A percentile compares a stretch with the other conserved stretches of the same genome.
Evolutionary conservation across 2,888 invertebrate species (phyloP).

Genomic region (Drosophila dives): DNA sequence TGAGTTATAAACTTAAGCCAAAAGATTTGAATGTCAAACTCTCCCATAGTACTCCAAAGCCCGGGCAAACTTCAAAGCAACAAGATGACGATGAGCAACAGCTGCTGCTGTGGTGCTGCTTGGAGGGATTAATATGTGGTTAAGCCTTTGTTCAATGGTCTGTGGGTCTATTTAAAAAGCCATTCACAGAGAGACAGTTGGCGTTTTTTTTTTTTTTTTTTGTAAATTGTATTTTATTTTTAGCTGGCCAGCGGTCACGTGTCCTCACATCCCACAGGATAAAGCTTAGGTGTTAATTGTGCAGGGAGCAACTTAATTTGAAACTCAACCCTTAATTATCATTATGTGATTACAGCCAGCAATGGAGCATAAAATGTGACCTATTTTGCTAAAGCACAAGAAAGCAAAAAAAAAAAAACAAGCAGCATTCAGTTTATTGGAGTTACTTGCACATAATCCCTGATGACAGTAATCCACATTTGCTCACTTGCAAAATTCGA

Average conservation of each 20-base stretch:
- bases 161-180: slow-evolving; percentile 28
- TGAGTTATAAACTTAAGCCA: background rate
- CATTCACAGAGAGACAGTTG: background rate
- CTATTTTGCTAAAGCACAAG: background rate
- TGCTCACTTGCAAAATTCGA: background rate
- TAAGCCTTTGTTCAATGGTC: slow-evolving; percentile 38
- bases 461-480: background rate
- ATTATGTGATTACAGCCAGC: background rate
- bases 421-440: background rate
- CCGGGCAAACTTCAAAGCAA: slow-evolving; percentile 48
- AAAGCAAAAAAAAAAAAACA: no score
- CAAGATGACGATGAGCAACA: background rate
- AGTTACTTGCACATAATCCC: background rate
- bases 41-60: background rate
- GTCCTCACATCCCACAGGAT: slow-evolving; percentile 21
- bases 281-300: slow-evolving; percentile 20
- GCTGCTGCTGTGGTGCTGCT: background rate
- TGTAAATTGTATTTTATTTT: slow-evolving; percentile 43
- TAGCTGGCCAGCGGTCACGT: slow-evolving; percentile 45
- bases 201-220: slow-evolving; percentile 27
- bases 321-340: background rate
- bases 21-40: background rate
- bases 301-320: slow-evolving; percentile 15
- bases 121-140: background rate
- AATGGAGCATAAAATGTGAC: slow-evolving; percentile 10